A percentile compares a stretch with the other conserved stretches of the same genome.
phyloP scores from a whole-genome alignment of 2,113 vertebrate species.

The Girardinichthys multiradiatus region DNA sequence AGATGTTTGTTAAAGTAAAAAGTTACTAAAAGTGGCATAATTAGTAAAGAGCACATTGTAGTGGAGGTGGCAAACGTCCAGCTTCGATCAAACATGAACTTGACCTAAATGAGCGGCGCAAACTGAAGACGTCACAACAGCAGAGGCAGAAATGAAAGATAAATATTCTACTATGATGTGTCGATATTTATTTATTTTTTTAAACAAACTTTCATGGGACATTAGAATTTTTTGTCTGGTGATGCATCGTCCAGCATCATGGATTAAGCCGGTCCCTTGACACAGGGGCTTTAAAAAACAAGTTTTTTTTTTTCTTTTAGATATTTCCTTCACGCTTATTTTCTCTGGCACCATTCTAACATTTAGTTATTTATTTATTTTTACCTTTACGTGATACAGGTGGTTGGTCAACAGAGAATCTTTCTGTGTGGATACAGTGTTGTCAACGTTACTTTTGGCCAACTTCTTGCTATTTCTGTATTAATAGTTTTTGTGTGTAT shows the following conservation, averaged over 20 bases:
- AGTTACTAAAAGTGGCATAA: not conserved
- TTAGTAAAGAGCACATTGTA: not conserved
- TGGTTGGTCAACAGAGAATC: too few species aligned
- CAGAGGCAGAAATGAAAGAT: not conserved
- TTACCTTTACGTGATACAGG: too few species aligned
- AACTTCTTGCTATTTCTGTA: not conserved
- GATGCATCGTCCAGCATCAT: constrained; percentile 1
- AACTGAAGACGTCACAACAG: constrained; percentile 2
- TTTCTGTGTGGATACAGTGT: not conserved
- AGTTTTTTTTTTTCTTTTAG: constrained; percentile 2
- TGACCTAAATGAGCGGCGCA: constrained; percentile 13
- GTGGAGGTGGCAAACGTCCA: not conserved
- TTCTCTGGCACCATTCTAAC: too few species aligned
- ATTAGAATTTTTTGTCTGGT: not conserved
- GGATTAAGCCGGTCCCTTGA: constrained; percentile 5
- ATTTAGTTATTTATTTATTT: too few species aligned
- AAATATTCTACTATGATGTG: not conserved
- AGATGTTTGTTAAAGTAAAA: not conserved
- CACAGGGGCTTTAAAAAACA: not conserved
- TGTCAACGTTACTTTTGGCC: not conserved
- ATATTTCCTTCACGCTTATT: not conserved
- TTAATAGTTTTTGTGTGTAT: not conserved
- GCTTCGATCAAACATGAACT: constrained; percentile 20
- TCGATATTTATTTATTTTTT: not conserved
- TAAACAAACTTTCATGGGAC: not conserved